Percentiles rank a stretch among this genome's conserved stretches.
Conservation (phyloP, 1,140 invertebrate species). For the Fopius arisanus region DNA sequence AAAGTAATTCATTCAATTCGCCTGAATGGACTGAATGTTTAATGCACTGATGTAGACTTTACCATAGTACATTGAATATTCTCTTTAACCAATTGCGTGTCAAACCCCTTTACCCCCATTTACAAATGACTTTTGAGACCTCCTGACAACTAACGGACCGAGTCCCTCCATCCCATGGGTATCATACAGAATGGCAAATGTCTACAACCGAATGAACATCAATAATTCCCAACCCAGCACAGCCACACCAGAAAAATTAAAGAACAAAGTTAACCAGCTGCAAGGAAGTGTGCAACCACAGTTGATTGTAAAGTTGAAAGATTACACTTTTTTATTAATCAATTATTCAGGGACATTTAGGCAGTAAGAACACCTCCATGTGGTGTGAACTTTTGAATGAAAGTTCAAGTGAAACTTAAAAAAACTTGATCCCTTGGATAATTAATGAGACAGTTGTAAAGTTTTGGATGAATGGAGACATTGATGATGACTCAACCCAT, state of each 20-base stretch:
- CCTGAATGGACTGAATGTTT: neutral
- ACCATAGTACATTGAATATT: neutral
- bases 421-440: neutral
- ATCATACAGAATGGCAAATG: neutral
- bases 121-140: neutral
- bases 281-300: no score
- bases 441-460: neutral
- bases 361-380: no score
- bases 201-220: neutral
- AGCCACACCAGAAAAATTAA: no score
- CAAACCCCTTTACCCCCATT: neutral
- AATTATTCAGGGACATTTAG: no score
- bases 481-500: neutral
- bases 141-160: neutral
- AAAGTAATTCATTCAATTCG: neutral
- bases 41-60: neutral
- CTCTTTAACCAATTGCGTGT: neutral
- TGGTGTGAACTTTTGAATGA: no score
- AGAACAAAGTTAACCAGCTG: no score
- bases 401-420: neutral
- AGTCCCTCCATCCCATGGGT: neutral
- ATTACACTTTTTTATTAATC: no score
- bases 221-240: neutral
- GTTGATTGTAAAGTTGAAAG: no score
- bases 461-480: neutral